Evolutionary conservation across 2,888 invertebrate species (phyloP), one percentile per base, ranked within the genome.

Genomic region (Eupeodes luniger): DNA sequence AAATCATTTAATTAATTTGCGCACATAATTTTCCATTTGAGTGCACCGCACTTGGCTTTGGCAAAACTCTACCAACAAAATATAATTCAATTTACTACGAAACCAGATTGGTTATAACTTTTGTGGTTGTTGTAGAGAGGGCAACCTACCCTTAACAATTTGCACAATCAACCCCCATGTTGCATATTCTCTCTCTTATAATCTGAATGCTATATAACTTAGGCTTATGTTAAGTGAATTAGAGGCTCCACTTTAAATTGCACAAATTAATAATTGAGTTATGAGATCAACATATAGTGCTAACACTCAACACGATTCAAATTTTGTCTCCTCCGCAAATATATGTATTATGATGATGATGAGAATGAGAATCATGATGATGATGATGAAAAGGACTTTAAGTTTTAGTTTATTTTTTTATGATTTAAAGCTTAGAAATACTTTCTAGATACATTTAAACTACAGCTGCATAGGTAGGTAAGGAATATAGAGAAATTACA

Each of bases 191-290:
- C 4, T 40, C 5, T 40, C 12, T 62, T 5, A 19, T 11, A 34
- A 11, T 11, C 5, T 49, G 19, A 27, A 27, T 53, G 47, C 44
- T 14, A 40, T 40, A 40, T 40, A 36, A 62, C 40, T 44, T 72
- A 62, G 16, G 49, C 74, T 77, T 76, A 79, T 76, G 70, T 83
- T 53, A 57, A 83, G 62, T 81, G 70, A 75, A 88, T 81, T 88
- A 88, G 81, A 75, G 77, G 78, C 67, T 57, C 44, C 64, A 59
- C 40, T 81, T 85, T 75, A 88, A 85, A 77, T 69, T 75, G 81
- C 85, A 75, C 81, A 88, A 88, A 85, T 85, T 88, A 88, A 88
- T 88, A 88, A 88, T 88, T 85, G 88, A 88, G 81, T 88, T 85
- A 85, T 79, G 81, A 78, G 81, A 81, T 85, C 88, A 75, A 75